phyloP scores from a whole-genome alignment of 2,797 vertebrate genomes.

The Artibeus jamaicensis region DNA sequence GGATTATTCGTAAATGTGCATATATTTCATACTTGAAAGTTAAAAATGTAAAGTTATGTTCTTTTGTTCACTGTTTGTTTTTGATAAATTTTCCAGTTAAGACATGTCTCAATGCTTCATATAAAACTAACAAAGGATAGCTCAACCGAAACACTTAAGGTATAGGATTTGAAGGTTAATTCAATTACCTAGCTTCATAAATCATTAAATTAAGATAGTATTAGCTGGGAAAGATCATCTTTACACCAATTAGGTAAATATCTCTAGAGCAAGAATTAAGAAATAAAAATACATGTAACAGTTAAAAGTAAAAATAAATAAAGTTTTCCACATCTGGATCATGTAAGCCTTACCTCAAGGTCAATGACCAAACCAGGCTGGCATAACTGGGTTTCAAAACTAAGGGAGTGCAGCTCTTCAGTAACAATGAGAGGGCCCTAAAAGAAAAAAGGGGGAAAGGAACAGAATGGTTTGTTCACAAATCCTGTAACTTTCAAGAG shows the following conservation, averaged over 20 bases:
- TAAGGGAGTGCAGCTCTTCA: slow-evolving; percentile 94
- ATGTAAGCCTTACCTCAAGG: slow-evolving; percentile 88
- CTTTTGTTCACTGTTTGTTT: not conserved
- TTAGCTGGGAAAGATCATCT: not conserved
- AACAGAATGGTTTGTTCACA: not conserved
- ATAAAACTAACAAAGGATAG: not conserved
- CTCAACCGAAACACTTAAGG: not conserved
- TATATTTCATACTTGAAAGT: not conserved
- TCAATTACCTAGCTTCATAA: not conserved
- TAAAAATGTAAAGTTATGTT: not conserved
- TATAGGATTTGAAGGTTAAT: not conserved
- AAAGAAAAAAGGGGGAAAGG: not conserved
- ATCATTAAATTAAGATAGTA: not conserved
- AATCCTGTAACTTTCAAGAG: not conserved
- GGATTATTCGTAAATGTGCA: not conserved
- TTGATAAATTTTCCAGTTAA: not conserved
- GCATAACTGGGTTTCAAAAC: slow-evolving; percentile 92
- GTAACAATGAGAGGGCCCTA: slow-evolving; percentile 89
- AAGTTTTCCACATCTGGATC: not conserved
- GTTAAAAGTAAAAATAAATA: not conserved
- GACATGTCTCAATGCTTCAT: not conserved
- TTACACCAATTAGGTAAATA: not conserved
- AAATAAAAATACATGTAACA: not conserved
- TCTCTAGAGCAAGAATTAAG: not conserved
- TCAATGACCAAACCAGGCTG: slow-evolving; percentile 90